Base-by-base conservation (phyloP, 2,113 vertebrate species). In the Festucalex cinctus region DNA sequence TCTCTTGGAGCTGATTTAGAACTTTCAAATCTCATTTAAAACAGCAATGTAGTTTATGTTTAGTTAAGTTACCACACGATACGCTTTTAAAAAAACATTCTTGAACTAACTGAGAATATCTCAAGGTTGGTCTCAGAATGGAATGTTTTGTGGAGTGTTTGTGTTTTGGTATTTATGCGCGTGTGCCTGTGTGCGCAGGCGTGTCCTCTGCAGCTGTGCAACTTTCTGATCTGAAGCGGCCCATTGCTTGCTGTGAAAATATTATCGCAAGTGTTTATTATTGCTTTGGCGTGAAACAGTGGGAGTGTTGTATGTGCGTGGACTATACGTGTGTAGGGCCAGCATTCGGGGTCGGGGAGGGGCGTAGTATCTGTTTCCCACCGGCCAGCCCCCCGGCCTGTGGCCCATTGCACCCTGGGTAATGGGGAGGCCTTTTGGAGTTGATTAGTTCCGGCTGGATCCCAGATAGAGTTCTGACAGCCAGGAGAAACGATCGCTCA, bases 241-340 rank as follows among this genome's bases (percentile, higher is more conserved):
- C 90, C 84, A 79, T 89, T 91, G 88, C 87, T 89, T 85, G 91
- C 90, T 89, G 88, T 86, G 88, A 93, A 92, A 93, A 93, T 92
- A 92, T 93, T 93, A 93, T 93, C 88, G 87, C 91, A 92, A 92
- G 90, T 92, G 91, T 92, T 92, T 92, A 93, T 92, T 92, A 91
- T 92, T 92, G 87, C 84, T 89, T 79, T 83, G 84, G 86, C 82
- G 91, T 90, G 86, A 91, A 90, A 92, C 89, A 91, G 91, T 90
- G 86, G 86, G 91, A 88, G 86, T 84, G 88, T 90, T 92, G 90
- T 90, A 78, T 84, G 86, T 79, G 28, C 71, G 65, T 75, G 71
- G 16, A 61, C 57, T 67, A 46, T 39, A n/a, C 7, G 43, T 24
- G 76, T 78, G 75, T 83, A 65, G 61, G 70, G 71, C 44, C 68